Percentiles rank a stretch among this genome's conserved stretches.
Evolutionary conservation across 1,140 invertebrate species (phyloP).

Genomic region (Drosophila miranda): DNA sequence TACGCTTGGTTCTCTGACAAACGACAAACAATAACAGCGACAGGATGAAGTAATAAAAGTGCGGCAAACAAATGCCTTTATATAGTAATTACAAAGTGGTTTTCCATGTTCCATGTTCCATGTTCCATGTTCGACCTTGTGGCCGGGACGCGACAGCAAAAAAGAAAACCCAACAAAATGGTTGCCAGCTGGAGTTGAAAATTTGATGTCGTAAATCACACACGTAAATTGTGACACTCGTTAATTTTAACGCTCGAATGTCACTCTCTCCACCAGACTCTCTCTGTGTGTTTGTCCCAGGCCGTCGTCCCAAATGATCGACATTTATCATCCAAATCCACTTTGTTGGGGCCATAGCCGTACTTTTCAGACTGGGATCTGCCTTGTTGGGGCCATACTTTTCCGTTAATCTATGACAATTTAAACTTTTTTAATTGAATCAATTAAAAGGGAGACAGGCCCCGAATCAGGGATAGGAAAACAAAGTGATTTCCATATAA

Average conservation of each 20-base stretch:
- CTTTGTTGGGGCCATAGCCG: background rate
- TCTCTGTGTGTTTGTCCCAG: slow-evolving; percentile 19
- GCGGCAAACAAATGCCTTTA: slow-evolving; percentile 50
- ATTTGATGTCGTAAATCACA: slow-evolving; percentile 61
- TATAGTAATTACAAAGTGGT: slow-evolving; percentile 58
- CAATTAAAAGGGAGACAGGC: slow-evolving; percentile 18
- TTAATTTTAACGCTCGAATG: slow-evolving; percentile 55
- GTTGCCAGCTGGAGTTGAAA: slow-evolving; percentile 55
- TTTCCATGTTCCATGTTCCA: slow-evolving; percentile 44
- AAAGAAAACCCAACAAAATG: slow-evolving; percentile 25
- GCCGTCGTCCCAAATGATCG: slow-evolving; percentile 15
- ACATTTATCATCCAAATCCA: slow-evolving; percentile 37
- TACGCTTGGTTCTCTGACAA: slow-evolving; percentile 34
- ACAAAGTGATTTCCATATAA: background rate
- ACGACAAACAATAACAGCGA: slow-evolving; percentile 57
- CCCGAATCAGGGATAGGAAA: background rate
- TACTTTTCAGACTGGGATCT: background rate
- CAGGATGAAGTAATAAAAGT: slow-evolving; percentile 60
- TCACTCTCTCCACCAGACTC: slow-evolving; percentile 14
- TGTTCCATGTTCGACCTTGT: slow-evolving; percentile 33
- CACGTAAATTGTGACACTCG: slow-evolving; percentile 59
- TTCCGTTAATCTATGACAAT: slow-evolving; percentile 34
- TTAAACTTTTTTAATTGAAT: slow-evolving; percentile 37
- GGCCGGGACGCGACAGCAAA: slow-evolving; percentile 14
- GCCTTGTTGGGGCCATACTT: background rate